Base-by-base conservation (phyloP, 2,888 invertebrate genomes). In the Orthosia gracilis region DNA sequence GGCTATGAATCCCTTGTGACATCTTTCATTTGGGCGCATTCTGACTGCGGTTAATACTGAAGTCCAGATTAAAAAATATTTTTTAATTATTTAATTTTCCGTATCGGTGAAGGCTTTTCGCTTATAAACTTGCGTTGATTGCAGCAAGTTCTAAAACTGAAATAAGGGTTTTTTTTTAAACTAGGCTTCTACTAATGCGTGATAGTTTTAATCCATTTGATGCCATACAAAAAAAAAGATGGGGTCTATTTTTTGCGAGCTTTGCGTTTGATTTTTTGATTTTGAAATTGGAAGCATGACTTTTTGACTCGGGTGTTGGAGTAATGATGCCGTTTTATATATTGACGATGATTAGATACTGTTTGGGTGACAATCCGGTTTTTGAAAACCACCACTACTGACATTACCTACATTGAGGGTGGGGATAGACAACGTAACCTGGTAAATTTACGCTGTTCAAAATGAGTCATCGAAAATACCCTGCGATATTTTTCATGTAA, bases 31-130 rank as follows among this genome's bases (percentile, higher is more conserved):
- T 64, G 57, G 69, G 50, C 40, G 64, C 57, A 69, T 79, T 54
- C 13, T 59, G 18, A 65, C 21, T 50, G 17, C 50, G 31, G 31
- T 52, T 49, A 55, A 62, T 13, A 26, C 31, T 26, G 18, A 72
- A 4, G 21, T 3, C 15, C 15, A 17, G 26, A 12, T 55, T 26
- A 21, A 9, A 26, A 18, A 2, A 12, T 15, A 21, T 49, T 47
- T 23, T 61, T 50, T 63, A 45, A 11, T 55, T 31, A n/a, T 13
- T 58, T 49, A 3, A n/a, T 76, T 66, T 66, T 61, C 9, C 13
- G 40, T 40, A 72, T 62, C 40, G 79, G 79, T 78, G 79, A 73
- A 67, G 78, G 78, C 73, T 67, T 67, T 67, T 4, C 50, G 52
- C 73, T 68, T 61, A 21, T 15, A 62, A 57, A 69, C 49, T 61